phyloP scores from a whole-genome alignment of 2,888 invertebrate genomes.

The Julus scanicus region DNA sequence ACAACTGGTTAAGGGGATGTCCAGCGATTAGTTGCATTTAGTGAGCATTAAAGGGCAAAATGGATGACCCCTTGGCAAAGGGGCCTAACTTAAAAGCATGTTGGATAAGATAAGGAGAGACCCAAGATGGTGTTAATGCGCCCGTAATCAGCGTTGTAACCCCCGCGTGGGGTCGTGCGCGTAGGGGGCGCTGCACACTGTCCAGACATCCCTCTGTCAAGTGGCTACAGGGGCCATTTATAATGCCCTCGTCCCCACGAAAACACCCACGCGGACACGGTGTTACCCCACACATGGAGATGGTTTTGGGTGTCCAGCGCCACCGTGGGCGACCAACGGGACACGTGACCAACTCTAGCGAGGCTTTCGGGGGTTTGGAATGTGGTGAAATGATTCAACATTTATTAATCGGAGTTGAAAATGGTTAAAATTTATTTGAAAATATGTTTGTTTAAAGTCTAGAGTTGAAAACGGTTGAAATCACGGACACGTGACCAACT shows the following conservation, averaged over 20 bases:
- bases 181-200: neutral
- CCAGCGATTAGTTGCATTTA: neutral
- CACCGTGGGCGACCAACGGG: too few species aligned
- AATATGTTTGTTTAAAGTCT: too few species aligned
- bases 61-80: neutral
- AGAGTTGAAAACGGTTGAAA: too few species aligned
- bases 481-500: too few species aligned
- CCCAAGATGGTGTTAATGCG: neutral
- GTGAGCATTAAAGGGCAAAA: neutral
- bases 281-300: neutral
- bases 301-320: neutral
- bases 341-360: too few species aligned
- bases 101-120: neutral
- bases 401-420: too few species aligned
- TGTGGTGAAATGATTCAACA: too few species aligned
- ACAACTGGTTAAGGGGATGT: too few species aligned
- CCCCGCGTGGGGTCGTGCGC: constrained; percentile 42
- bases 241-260: neutral
- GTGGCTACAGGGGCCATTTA: neutral
- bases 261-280: neutral
- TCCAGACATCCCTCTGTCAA: neutral
- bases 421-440: too few species aligned
- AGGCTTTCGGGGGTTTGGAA: too few species aligned
- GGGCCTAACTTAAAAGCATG: neutral
- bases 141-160: constrained; percentile 7